phyloP scores from a whole-genome alignment of 1,140 invertebrate species.

The Macrosteles quadrilineatus region DNA sequence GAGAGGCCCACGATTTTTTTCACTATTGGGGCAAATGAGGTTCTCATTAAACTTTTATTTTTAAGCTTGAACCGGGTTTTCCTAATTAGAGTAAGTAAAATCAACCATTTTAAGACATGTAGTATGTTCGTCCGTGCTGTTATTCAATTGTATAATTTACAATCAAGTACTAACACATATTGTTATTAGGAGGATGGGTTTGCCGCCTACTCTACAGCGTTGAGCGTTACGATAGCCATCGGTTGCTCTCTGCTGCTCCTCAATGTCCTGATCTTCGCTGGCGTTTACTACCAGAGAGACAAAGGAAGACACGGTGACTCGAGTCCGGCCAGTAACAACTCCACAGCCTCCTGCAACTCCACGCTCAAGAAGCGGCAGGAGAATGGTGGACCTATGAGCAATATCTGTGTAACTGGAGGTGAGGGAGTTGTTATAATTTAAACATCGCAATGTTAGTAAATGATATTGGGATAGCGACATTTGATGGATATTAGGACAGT shows the following conservation, averaged over 20 bases:
- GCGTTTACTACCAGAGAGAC: conserved; percentile 92
- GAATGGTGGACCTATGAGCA: conserved; percentile 39
- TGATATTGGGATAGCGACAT: no score
- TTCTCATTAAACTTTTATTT: no score
- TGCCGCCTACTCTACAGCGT: conserved; percentile 81
- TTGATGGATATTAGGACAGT: no score
- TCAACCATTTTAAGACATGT: no score
- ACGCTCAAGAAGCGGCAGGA: conserved; percentile 37
- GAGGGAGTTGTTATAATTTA: background rate
- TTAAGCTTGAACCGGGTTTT: no score
- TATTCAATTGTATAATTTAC: no score
- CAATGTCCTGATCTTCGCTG: conserved; percentile 90
- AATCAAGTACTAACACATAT: no score
- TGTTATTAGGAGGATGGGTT: conserved; percentile 84
- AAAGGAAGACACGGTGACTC: conserved; percentile 61
- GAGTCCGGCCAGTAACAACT: conserved; percentile 13
- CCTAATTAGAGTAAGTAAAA: no score
- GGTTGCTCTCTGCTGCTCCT: conserved; percentile 55
- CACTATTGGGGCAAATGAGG: no score
- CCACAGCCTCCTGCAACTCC: background rate
- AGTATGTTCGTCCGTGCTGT: no score
- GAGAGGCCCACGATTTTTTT: no score
- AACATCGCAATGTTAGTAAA: no score
- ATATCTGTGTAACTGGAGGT: conserved; percentile 38
- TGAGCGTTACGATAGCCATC: conserved; percentile 92